phyloP scores from a whole-genome alignment of 1,140 invertebrate genomes.

The Brachionus paranguensis region DNA sequence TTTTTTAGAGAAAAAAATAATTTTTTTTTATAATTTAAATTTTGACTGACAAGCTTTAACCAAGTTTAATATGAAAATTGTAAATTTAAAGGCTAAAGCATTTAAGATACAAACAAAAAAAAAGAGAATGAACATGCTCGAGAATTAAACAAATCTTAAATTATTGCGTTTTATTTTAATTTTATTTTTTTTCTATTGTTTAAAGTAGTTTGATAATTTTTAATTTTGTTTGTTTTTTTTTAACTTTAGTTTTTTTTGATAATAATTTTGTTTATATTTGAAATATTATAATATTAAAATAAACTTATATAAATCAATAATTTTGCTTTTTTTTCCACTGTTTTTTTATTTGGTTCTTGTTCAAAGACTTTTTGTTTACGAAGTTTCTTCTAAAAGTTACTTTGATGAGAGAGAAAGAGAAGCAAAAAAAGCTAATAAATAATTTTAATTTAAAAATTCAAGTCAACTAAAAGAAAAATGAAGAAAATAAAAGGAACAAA shows the following conservation, averaged over 20 bases:
- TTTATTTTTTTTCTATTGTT: not conserved
- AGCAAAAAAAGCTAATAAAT: not conserved
- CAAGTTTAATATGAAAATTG: not conserved
- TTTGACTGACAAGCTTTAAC: conserved; percentile 11
- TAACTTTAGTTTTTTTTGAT: not conserved
- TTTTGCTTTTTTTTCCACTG: not conserved
- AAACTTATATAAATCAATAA: not conserved
- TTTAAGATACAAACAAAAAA: not conserved
- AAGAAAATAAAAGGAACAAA: not conserved
- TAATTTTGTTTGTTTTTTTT: not conserved
- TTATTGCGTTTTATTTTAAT: conserved; percentile 23
- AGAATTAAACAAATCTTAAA: not conserved
- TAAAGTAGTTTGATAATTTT: conserved; percentile 19
- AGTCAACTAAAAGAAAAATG: not conserved
- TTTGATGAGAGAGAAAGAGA: not conserved
- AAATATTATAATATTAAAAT: conserved; percentile 21
- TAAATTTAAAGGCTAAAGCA: not conserved
- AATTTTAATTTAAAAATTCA: not conserved
- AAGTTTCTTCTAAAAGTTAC: not conserved
- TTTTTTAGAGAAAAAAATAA: not conserved
- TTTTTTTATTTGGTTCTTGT: not conserved
- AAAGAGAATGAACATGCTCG: not conserved
- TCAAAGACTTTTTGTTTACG: not conserved
- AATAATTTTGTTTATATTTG: conserved; percentile 28
- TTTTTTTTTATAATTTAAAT: not conserved